phyloP scores from a whole-genome alignment of 2,888 invertebrate genomes.

The Hybos culiciformis region DNA sequence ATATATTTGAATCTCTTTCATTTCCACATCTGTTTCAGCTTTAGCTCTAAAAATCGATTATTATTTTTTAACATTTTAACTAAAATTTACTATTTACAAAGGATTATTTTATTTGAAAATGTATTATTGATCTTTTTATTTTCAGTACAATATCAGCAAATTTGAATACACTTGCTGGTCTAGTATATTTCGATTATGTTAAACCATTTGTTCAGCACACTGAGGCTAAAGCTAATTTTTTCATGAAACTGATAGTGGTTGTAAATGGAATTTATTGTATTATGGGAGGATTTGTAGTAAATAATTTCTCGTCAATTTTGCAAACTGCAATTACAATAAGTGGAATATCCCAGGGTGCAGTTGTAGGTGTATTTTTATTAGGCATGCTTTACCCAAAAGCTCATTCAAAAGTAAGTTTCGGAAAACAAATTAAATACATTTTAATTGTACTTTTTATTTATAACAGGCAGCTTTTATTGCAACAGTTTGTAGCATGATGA shows the following conservation, averaged over 20 bases:
- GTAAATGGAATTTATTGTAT: slow-evolving; percentile 45
- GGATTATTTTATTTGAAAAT: too few species aligned
- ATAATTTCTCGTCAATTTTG: slow-evolving; percentile 38
- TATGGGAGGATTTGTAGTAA: slow-evolving; percentile 35
- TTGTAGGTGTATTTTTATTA: slow-evolving; percentile 49
- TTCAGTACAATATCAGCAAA: slow-evolving; percentile 44
- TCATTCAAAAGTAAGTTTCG: slow-evolving; percentile 30
- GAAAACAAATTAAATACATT: neutral
- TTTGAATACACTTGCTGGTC: slow-evolving; percentile 41
- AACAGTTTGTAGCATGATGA: slow-evolving; percentile 23
- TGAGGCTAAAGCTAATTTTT: slow-evolving; percentile 36
- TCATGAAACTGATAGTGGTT: slow-evolving; percentile 37
- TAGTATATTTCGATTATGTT: slow-evolving; percentile 44
- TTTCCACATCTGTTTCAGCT: too few species aligned
- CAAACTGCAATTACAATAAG: slow-evolving; percentile 37
- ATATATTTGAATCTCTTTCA: too few species aligned
- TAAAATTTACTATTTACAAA: neutral
- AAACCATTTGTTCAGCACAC: slow-evolving; percentile 31
- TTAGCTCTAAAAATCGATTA: too few species aligned
- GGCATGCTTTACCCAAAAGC: slow-evolving; percentile 53
- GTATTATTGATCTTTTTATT: slow-evolving; percentile 6
- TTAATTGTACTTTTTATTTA: neutral
- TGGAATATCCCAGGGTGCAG: slow-evolving; percentile 44
- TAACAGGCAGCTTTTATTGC: slow-evolving; percentile 24
- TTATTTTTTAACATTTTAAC: neutral